Conservation (phyloP, 2,888 invertebrate species). For the Bibio marci region DNA sequence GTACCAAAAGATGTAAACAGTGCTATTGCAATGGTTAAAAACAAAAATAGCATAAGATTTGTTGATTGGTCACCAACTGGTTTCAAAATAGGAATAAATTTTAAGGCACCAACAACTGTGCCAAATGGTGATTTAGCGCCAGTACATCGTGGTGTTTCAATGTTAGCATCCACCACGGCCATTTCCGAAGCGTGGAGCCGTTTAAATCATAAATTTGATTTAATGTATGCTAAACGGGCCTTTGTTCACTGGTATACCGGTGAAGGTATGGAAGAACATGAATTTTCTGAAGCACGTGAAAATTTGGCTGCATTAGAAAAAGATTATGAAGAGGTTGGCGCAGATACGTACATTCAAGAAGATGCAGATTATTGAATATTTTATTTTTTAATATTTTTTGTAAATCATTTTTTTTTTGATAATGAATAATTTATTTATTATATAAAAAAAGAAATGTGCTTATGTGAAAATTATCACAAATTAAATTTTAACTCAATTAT, state of each 20-base stretch:
- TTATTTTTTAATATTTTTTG: too few species aligned
- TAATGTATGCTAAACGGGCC: constrained; percentile 84
- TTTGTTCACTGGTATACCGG: constrained; percentile 82
- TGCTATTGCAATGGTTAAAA: constrained; percentile 62
- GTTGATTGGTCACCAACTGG: constrained; percentile 88
- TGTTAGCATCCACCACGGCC: constrained; percentile 76
- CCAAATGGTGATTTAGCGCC: constrained; percentile 56
- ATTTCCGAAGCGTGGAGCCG: constrained; percentile 81
- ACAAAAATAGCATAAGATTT: constrained; percentile 61
- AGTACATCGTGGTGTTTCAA: constrained; percentile 69
- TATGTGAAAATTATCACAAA: too few species aligned
- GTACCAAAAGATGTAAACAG: constrained; percentile 79
- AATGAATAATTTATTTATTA: too few species aligned
- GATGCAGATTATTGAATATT: too few species aligned
- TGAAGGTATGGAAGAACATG: constrained; percentile 29
- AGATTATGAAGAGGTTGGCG: constrained; percentile 26
- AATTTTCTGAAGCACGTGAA: constrained; percentile 27
- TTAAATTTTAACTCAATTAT: too few species aligned
- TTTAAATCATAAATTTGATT: constrained; percentile 83
- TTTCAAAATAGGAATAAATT: constrained; percentile 65
- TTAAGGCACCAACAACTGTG: constrained; percentile 57
- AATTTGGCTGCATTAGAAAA: constrained; percentile 21
- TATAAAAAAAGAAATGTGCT: too few species aligned
- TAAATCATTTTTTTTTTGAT: too few species aligned
- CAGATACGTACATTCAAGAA: constrained; percentile 5